Base-by-base conservation (phyloP, 2,113 vertebrate genomes). In the Chroicocephalus ridibundus region DNA sequence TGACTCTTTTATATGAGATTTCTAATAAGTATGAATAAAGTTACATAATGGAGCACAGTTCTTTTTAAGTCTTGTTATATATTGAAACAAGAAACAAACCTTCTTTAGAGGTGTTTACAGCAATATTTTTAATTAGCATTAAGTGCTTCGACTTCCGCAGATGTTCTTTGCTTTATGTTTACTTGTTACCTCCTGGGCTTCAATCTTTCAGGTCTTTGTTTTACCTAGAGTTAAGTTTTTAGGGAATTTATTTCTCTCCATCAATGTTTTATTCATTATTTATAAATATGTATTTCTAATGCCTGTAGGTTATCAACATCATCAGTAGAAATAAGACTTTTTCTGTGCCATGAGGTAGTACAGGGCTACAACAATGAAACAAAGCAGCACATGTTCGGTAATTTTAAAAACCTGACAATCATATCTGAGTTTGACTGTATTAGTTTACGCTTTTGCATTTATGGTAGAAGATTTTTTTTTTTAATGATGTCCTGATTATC, bases 241-340 rank as follows among this genome's bases (percentile, higher is more conserved):
- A 85, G 34, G 21, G 25, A 90, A 26, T 87, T 91, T 82, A 15
- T 83, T 88, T 88, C 32, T 75, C 31, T 83, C 20, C 36, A 32
- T 87, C 75, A n/a, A 62, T 75, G 36, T 91, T 92, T 94, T 87
- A 92, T 92, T 91, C 26, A 84, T 93, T 84, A 10, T 68, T 89
- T 91, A 91, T 93, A 89, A 93, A 84, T 79, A 84, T 49, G 47
- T 87, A 64, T 95, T 89, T 75, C 47, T 94, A 71, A 57, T 92
- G 75, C 66, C 81, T 92, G 29, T 46, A 47, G 17, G 40, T 82
- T 92, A 76, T 80, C n/a, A 65, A 58, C 15, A 40, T 46, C 36
- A 72, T 86, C 24, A 52, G 38, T 0, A 86, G 55, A 90, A 88
- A 65, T 49, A 82, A 86, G 58, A 69, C 14, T 54, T 76, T 83